phyloP scores from a whole-genome alignment of 2,113 vertebrate species.

The Ciconia maguari region DNA sequence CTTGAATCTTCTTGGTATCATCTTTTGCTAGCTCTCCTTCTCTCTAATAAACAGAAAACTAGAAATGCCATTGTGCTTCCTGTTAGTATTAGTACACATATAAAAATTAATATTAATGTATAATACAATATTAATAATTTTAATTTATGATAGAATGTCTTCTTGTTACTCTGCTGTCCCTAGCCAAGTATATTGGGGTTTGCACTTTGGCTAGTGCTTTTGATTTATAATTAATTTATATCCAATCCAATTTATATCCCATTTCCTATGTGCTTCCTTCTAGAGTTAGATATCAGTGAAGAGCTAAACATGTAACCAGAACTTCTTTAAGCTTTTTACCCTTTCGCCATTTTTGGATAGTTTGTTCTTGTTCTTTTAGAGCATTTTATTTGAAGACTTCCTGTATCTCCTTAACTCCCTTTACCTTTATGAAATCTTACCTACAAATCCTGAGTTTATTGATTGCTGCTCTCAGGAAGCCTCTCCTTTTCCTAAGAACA shows the following conservation, averaged over 20 bases:
- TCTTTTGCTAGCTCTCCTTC: not conserved
- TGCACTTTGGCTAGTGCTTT: not conserved
- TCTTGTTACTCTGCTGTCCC: not conserved
- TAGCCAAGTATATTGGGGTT: not conserved
- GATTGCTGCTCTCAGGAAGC: not conserved
- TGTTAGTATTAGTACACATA: not conserved
- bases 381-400: not conserved
- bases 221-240: not conserved
- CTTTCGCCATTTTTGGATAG: not conserved
- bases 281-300: not conserved
- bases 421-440: not conserved
- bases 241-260: not conserved
- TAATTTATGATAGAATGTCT: not conserved
- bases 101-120: not conserved
- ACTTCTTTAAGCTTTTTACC: not conserved
- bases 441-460: not conserved
- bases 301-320: not conserved
- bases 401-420: not conserved
- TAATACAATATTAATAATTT: not conserved
- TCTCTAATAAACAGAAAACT: not conserved
- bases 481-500: not conserved
- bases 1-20: not conserved
- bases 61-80: not conserved
- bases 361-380: not conserved
- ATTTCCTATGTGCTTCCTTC: not conserved